Evolutionary conservation across 2,888 invertebrate species (phyloP).

Genomic region (Catocala fraxini): DNA sequence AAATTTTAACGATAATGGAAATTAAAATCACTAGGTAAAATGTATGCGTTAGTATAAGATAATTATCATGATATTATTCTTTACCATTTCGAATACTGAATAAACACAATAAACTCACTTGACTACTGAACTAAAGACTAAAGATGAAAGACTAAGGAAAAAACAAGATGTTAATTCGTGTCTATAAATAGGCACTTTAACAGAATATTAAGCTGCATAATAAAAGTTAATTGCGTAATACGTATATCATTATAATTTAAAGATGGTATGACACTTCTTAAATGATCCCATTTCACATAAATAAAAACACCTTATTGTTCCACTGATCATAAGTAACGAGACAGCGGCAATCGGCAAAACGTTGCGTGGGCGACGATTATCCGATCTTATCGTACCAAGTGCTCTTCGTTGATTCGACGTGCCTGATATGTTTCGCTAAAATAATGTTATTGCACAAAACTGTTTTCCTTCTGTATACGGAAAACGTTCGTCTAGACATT

Average conservation of each 20-base stretch:
- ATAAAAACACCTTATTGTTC: conserved; percentile 52
- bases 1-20: no score
- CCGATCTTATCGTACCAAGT: conserved; percentile 69
- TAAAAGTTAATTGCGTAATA: conserved; percentile 3
- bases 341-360: conserved; percentile 66
- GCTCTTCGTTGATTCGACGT: conserved; percentile 58
- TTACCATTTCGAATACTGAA: no score
- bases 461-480: neutral
- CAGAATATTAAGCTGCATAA: neutral
- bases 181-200: neutral
- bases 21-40: no score
- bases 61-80: no score
- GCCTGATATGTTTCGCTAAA: conserved; percentile 27
- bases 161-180: no score
- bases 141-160: no score
- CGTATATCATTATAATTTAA: conserved; percentile 15
- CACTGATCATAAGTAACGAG: conserved; percentile 73
- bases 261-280: neutral
- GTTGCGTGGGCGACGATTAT: conserved; percentile 74
- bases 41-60: no score
- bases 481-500: neutral
- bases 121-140: no score
- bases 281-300: conserved; percentile 17
- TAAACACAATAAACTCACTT: no score
- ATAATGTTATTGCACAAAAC: conserved; percentile 9